Evolutionary conservation across 2,888 invertebrate species (phyloP).

Genomic region (Quadroppia sp.): DNA sequence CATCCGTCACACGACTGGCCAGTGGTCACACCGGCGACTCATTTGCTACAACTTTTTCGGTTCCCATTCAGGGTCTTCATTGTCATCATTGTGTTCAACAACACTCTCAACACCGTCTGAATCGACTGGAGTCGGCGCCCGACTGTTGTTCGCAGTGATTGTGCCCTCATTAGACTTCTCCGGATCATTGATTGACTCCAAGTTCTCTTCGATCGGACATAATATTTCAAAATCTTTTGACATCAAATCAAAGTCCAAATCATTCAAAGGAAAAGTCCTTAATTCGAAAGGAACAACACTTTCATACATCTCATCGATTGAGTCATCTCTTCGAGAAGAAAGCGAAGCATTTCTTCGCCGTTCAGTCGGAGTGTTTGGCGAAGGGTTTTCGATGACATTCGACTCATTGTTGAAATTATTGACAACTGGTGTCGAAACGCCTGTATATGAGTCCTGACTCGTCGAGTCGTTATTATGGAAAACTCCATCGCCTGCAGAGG

Average conservation of each 20-base stretch:
- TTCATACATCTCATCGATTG: conserved; percentile 34
- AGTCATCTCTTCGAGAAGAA: conserved; percentile 36
- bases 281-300: conserved; percentile 40
- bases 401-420: background rate
- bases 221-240: background rate
- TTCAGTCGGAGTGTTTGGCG: conserved; percentile 20
- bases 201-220: background rate
- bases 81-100: conserved; percentile 20
- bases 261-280: conserved; percentile 41
- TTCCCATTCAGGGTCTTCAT: conserved; percentile 40
- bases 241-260: conserved; percentile 28
- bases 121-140: conserved; percentile 16
- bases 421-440: background rate
- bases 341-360: conserved; percentile 33
- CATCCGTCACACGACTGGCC: background rate
- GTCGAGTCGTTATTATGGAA: conserved; percentile 30
- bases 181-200: conserved; percentile 10
- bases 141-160: conserved; percentile 32
- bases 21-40: background rate
- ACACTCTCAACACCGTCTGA: conserved; percentile 25
- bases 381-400: background rate
- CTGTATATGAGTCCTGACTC: conserved; percentile 39
- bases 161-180: conserved; percentile 34
- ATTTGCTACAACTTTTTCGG: conserved; percentile 24
- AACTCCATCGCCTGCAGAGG: background rate